phyloP scores from a whole-genome alignment of 2,797 vertebrate species.

The Diceros bicornis region DNA sequence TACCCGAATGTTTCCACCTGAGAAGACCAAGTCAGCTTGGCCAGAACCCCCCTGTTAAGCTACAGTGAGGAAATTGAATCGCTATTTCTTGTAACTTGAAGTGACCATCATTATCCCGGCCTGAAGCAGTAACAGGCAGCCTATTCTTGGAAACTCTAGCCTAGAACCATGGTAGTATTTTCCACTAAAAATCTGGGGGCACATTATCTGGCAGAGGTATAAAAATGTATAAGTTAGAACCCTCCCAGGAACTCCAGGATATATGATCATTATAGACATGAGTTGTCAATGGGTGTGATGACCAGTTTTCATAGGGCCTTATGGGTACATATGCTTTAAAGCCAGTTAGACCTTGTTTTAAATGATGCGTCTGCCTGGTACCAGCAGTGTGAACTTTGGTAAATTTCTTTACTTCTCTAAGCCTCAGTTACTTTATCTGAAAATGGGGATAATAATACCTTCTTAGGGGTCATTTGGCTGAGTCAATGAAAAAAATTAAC shows the following conservation, averaged over 20 bases:
- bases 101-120: background rate
- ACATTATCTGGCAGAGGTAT: background rate
- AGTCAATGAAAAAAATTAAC: background rate
- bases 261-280: background rate
- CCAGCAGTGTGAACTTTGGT: background rate
- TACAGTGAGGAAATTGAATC: background rate
- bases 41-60: background rate
- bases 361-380: background rate
- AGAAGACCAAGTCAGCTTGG: background rate
- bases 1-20: background rate
- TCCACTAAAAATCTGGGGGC: background rate
- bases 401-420: background rate
- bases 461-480: background rate
- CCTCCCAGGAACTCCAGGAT: background rate
- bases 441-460: background rate
- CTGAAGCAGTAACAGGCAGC: background rate
- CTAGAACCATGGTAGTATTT: background rate
- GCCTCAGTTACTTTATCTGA: slow-evolving; percentile 8
- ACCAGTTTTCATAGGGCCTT: background rate
- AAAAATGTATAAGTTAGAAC: background rate
- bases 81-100: background rate
- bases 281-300: background rate
- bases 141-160: background rate
- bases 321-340: background rate
- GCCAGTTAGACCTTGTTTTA: background rate